phyloP scores from a whole-genome alignment of 2,113 vertebrate genomes.

The Gopherus evgoodei region DNA sequence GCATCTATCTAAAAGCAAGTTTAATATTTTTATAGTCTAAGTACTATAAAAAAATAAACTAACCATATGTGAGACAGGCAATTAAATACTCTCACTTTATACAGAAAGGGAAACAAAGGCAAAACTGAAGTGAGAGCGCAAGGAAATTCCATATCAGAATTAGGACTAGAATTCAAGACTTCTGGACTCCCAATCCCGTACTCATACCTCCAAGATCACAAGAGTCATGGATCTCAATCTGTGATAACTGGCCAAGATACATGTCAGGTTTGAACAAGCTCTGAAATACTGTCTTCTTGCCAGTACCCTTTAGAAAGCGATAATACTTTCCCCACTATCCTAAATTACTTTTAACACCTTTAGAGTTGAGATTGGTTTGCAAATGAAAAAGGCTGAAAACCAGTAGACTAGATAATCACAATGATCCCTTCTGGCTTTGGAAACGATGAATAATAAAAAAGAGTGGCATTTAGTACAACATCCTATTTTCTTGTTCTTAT shows the following conservation, averaged over 20 bases:
- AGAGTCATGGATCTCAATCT: no score
- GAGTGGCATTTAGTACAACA: neutral
- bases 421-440: neutral
- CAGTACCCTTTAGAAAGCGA: neutral
- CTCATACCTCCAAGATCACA: neutral
- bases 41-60: neutral
- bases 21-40: neutral
- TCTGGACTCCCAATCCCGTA: neutral
- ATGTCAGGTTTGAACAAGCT: neutral
- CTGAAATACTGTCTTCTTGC: neutral
- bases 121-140: neutral
- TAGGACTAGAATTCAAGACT: neutral
- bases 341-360: neutral
- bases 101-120: neutral
- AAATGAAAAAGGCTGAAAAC: neutral
- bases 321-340: neutral
- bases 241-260: neutral
- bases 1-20: neutral
- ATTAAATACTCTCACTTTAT: no score
- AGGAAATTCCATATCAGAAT: neutral
- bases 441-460: neutral
- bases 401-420: neutral
- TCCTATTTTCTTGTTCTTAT: neutral
- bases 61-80: no score
- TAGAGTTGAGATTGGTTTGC: rapidly evolving